A percentile compares a stretch with the other conserved stretches of the same genome.
Evolutionary conservation across 2,888 invertebrate species (phyloP).

Genomic region (Drosophila demipolita): DNA sequence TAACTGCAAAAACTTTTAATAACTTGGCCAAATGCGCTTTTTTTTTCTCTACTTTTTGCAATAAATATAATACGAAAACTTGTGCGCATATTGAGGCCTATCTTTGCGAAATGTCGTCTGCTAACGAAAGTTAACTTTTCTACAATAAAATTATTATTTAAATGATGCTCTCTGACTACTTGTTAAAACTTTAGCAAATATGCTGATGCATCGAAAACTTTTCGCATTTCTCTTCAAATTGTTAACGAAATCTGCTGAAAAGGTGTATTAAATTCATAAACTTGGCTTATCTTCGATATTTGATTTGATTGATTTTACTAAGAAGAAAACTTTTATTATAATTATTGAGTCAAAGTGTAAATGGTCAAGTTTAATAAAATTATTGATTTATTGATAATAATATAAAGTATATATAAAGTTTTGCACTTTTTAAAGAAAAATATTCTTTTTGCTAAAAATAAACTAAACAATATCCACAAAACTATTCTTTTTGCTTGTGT

Average conservation of each 20-base stretch:
- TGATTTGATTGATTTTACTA: neutral
- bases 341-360: neutral
- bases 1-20: constrained; percentile 40
- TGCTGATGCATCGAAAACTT: neutral
- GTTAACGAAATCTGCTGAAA: neutral
- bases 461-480: neutral
- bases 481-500: neutral
- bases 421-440: no score
- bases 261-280: neutral
- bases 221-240: neutral
- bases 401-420: no score
- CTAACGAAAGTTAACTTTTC: constrained; percentile 16
- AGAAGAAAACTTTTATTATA: neutral
- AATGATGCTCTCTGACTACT: constrained; percentile 4
- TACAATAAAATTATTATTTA: constrained; percentile 18
- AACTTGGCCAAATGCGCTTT: constrained; percentile 31
- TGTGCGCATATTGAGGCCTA: constrained; percentile 24
- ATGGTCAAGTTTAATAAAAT: neutral
- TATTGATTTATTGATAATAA: no score
- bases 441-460: neutral
- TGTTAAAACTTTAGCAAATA: constrained; percentile 1
- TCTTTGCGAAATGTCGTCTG: constrained; percentile 6
- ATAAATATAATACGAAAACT: constrained; percentile 31
- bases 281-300: neutral
- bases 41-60: neutral